Evolutionary conservation across 2,797 vertebrate species (phyloP).

Genomic region (Gila robusta): DNA sequence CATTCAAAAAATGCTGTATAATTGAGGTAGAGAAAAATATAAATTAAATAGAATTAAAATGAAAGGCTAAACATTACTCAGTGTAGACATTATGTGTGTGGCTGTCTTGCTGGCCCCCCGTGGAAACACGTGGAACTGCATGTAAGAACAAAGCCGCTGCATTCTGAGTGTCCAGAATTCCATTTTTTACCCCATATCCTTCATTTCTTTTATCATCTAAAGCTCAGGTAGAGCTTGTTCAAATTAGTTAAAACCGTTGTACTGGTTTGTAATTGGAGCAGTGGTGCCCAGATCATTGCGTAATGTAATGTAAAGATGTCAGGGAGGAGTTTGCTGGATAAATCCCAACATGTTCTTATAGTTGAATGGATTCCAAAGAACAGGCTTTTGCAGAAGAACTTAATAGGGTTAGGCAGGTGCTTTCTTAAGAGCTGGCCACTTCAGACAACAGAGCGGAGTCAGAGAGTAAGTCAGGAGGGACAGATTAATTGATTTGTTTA

Average conservation of each 20-base stretch:
- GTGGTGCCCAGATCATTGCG: slow-evolving; percentile 27
- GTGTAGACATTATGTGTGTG: background rate
- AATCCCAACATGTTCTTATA: slow-evolving; percentile 34
- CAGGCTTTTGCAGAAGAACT: slow-evolving; percentile 33
- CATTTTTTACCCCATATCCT: background rate
- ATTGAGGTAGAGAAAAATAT: background rate
- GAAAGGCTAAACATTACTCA: background rate
- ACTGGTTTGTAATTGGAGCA: background rate
- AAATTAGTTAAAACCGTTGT: background rate
- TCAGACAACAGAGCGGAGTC: slow-evolving; percentile 15
- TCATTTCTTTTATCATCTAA: background rate
- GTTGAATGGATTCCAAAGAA: slow-evolving; percentile 44
- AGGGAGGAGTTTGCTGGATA: slow-evolving; percentile 27
- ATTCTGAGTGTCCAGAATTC: background rate
- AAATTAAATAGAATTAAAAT: background rate
- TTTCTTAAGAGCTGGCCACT: slow-evolving; percentile 35
- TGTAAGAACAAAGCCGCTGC: slow-evolving; percentile 55
- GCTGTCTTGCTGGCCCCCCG: slow-evolving; percentile 35
- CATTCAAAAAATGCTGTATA: background rate
- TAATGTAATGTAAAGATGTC: slow-evolving; percentile 19
- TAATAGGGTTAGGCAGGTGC: slow-evolving; percentile 49
- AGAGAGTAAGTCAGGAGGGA: slow-evolving; percentile 28
- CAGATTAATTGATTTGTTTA: slow-evolving; percentile 35
- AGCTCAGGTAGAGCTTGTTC: background rate
- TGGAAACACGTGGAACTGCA: slow-evolving; percentile 40